Percentiles rank a stretch among this genome's conserved stretches.
These are phyloP conservation scores for Tetranychus piercei DNA, from an alignment of 2,888 invertebrate genomes.

Conservation along the genomic window DNA sequence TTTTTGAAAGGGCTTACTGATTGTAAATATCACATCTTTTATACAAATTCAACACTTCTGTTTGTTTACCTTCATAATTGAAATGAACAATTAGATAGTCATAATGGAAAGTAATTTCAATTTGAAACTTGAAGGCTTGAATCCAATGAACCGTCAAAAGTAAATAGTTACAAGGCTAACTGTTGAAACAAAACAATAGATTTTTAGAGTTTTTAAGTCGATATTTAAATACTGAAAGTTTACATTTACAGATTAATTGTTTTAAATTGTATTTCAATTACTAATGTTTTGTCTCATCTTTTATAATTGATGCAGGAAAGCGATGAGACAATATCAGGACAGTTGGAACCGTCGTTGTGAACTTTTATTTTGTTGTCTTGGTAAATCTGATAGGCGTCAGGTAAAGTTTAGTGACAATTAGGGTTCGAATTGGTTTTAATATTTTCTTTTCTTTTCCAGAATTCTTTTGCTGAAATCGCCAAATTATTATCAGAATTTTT, in stretches of 20 bases:
- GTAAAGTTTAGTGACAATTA: conserved; percentile 33
- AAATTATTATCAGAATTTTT: conserved; percentile 61
- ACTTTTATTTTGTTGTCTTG: conserved; percentile 61
- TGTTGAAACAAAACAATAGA: too few relatives aligned
- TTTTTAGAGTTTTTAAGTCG: background rate
- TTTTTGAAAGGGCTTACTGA: too few relatives aligned
- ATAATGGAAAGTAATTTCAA: too few relatives aligned
- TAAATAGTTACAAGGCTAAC: too few relatives aligned
- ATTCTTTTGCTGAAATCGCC: conserved; percentile 67
- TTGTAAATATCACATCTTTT: too few relatives aligned
- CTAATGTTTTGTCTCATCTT: background rate
- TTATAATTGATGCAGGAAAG: conserved; percentile 45
- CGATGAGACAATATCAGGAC: conserved; percentile 63
- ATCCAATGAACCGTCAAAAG: too few relatives aligned
- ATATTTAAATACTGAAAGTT: background rate
- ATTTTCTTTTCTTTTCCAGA: conserved; percentile 36
- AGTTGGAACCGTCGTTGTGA: conserved; percentile 69
- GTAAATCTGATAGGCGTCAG: conserved; percentile 49
- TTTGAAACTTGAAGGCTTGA: too few relatives aligned
- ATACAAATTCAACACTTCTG: too few relatives aligned
- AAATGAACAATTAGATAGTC: too few relatives aligned
- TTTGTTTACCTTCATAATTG: too few relatives aligned
- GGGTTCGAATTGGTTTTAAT: background rate
- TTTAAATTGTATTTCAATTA: background rate
- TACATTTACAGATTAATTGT: background rate